Percentiles rank a stretch among this genome's conserved stretches.
phyloP scores from a whole-genome alignment of 1,140 invertebrate genomes.

The Drosophila saltans region DNA sequence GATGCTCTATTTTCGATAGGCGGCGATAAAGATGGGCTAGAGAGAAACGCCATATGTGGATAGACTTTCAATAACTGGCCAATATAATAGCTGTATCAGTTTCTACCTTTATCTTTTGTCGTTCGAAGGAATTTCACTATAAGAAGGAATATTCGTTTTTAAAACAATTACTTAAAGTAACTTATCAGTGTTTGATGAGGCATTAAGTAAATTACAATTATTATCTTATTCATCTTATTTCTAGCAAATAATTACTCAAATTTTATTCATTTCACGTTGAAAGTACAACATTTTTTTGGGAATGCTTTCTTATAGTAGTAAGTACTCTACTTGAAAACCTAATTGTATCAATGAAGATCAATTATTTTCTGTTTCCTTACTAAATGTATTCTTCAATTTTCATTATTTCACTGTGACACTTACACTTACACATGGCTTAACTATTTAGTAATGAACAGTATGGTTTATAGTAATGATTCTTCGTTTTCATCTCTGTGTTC shows the following conservation, averaged over 20 bases:
- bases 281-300: not conserved
- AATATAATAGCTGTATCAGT: not conserved
- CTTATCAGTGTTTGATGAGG: no score
- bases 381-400: no score
- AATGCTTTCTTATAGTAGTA: not conserved
- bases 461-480: no score
- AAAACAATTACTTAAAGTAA: no score
- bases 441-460: no score
- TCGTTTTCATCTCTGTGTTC: no score
- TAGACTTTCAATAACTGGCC: constrained; percentile 12
- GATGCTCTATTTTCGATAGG: constrained; percentile 74
- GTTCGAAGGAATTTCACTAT: not conserved
- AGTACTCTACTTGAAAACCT: not conserved
- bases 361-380: not conserved
- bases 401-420: no score
- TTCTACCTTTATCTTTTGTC: not conserved
- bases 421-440: no score
- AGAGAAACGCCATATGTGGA: constrained; percentile 10
- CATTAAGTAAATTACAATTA: not conserved
- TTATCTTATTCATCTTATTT: not conserved
- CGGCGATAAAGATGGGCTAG: constrained; percentile 31
- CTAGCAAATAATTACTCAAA: not conserved
- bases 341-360: not conserved
- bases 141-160: no score
- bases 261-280: not conserved